A percentile compares a stretch with the other conserved stretches of the same genome.
phyloP scores from a whole-genome alignment of 2,113 vertebrate species.

The Engraulis encrasicolus region DNA sequence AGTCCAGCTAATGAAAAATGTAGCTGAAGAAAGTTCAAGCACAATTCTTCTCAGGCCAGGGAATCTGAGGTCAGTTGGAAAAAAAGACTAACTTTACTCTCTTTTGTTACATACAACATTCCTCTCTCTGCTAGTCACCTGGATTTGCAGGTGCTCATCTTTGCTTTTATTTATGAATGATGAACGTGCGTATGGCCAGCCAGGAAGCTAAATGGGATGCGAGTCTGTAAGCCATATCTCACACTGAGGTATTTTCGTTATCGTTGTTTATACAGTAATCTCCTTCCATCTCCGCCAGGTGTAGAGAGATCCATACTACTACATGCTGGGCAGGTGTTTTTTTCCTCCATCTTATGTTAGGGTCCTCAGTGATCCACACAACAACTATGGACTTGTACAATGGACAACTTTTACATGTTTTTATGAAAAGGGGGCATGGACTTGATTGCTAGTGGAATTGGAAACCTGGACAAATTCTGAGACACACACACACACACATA shows the following conservation, averaged over 20 bases:
- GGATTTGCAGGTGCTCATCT: slow-evolving; percentile 56
- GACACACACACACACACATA: neutral
- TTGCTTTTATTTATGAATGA: slow-evolving; percentile 80
- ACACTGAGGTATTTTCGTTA: neutral
- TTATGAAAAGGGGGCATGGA: neutral
- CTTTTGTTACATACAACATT: neutral
- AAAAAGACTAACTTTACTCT: too few relatives aligned
- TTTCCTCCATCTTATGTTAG: neutral
- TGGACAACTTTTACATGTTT: neutral
- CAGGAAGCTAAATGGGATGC: slow-evolving; percentile 48
- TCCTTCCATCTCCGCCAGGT: neutral
- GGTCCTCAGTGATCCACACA: neutral
- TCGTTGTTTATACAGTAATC: neutral
- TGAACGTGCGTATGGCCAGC: too few relatives aligned
- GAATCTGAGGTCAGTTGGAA: too few relatives aligned
- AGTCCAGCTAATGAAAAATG: neutral
- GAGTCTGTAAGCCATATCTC: slow-evolving; percentile 14
- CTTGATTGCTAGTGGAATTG: neutral
- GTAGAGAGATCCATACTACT: neutral
- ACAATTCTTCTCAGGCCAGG: neutral
- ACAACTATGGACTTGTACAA: neutral
- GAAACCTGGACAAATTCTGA: neutral
- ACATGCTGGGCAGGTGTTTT: neutral
- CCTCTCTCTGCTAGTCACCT: neutral
- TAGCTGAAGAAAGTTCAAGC: neutral